Conservation (phyloP, 2,113 vertebrate genomes). For the Balaeniceps rex region DNA sequence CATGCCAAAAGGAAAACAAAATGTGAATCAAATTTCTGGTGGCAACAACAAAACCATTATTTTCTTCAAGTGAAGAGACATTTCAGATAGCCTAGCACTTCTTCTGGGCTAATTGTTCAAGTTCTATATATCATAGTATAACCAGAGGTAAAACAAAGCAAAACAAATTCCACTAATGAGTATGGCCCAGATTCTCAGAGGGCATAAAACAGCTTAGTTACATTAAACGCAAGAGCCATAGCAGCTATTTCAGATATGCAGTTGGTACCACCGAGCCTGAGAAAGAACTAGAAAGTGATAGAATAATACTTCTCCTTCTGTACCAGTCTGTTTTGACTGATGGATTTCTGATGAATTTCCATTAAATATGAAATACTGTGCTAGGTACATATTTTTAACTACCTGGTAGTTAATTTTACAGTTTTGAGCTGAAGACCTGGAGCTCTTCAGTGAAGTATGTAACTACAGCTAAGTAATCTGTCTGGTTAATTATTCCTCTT, state of each 20-base stretch:
- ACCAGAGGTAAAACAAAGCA: slow-evolving; percentile 12
- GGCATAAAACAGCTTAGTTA: slow-evolving; percentile 1
- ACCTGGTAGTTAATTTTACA: slow-evolving; percentile 25
- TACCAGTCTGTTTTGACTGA: not conserved
- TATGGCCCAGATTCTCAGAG: not conserved
- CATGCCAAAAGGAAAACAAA: slow-evolving; percentile 20
- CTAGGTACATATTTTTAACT: slow-evolving; percentile 44
- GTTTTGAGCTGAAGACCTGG: not conserved
- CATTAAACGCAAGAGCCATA: not conserved
- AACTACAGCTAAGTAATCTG: slow-evolving; percentile 1
- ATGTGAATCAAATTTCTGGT: slow-evolving; percentile 27
- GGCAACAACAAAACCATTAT: not conserved
- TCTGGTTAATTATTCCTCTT: slow-evolving; percentile 21
- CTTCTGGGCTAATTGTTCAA: slow-evolving; percentile 33
- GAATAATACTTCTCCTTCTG: not conserved
- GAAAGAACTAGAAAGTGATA: not conserved
- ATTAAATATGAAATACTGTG: slow-evolving; percentile 42
- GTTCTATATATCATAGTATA: not conserved
- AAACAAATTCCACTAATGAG: slow-evolving; percentile 29
- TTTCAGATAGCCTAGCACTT: not conserved
- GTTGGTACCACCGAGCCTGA: not conserved
- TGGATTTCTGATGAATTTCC: slow-evolving; percentile 32
- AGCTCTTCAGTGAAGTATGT: not conserved
- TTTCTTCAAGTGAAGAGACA: not conserved
- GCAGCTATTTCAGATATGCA: not conserved